These are phyloP conservation scores for Rhea pennata DNA, from an alignment of 2,113 vertebrate genomes.

Conservation along the genomic window DNA sequence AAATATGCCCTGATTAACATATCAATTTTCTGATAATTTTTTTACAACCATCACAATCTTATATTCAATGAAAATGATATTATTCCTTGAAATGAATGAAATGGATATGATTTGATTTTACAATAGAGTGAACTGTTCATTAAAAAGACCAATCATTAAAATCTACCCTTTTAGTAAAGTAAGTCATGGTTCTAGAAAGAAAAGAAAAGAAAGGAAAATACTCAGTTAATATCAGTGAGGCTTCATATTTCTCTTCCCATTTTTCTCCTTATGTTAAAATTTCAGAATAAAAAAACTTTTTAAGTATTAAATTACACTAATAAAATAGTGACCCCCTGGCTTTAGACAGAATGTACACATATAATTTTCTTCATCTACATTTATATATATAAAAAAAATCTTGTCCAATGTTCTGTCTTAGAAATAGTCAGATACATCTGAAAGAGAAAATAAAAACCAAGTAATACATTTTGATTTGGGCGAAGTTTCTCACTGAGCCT, in stretches of 20 bases:
- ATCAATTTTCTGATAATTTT: not conserved
- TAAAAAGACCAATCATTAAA: not conserved
- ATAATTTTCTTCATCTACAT: not conserved
- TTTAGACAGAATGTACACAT: not conserved
- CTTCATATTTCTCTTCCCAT: not conserved
- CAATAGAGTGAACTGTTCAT: not conserved
- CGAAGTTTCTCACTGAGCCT: not conserved
- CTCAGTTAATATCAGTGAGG: not conserved
- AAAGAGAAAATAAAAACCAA: not conserved
- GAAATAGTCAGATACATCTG: not conserved
- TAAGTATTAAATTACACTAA: not conserved
- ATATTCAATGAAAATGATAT: not conserved
- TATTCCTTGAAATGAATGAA: not conserved
- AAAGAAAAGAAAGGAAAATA: not conserved
- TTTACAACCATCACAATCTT: conserved; percentile 17
- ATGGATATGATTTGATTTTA: not conserved
- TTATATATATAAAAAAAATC: not conserved
- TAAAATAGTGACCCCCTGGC: not conserved
- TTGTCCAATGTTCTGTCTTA: not conserved
- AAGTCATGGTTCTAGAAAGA: not conserved
- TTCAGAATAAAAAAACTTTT: not conserved
- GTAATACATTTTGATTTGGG: not conserved
- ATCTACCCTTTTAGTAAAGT: not conserved
- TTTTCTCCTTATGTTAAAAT: not conserved
- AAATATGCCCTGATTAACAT: not conserved